Evolutionary conservation across 2,113 vertebrate species (phyloP).

Genomic region (Silurus glanis): DNA sequence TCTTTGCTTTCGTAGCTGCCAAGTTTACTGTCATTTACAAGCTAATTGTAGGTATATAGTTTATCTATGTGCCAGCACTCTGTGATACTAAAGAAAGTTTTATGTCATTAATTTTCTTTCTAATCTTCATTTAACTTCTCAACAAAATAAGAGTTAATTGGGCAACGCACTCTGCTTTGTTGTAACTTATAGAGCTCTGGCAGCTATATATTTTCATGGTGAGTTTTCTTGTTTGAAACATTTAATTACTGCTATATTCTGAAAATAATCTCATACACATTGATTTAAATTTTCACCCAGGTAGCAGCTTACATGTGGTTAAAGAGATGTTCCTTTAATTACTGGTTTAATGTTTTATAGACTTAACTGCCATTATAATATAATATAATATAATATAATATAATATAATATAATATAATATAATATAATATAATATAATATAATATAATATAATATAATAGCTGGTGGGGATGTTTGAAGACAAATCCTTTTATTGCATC

Average conservation of each 20-base stretch:
- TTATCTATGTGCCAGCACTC: conserved; percentile 2
- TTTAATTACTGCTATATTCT: conserved; percentile 40
- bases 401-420: too few relatives aligned
- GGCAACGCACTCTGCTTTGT: conserved; percentile 36
- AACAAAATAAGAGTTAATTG: conserved; percentile 28
- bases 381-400: too few relatives aligned
- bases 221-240: conserved; percentile 46
- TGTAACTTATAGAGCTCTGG: conserved; percentile 32
- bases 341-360: conserved; percentile 1
- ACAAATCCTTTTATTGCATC: conserved; percentile 14
- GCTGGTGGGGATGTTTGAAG: too few relatives aligned
- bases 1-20: not conserved
- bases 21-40: conserved; percentile 13
- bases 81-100: conserved; percentile 18
- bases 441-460: too few relatives aligned
- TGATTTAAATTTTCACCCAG: conserved; percentile 10
- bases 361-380: not conserved
- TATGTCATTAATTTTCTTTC: conserved; percentile 1
- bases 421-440: too few relatives aligned
- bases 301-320: not conserved
- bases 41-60: not conserved
- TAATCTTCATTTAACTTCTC: conserved; percentile 39
- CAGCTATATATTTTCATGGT: conserved; percentile 32
- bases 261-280: conserved; percentile 16
- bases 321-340: not conserved